Conservation (phyloP, 2,797 vertebrate species). For the Coendou prehensilis region DNA sequence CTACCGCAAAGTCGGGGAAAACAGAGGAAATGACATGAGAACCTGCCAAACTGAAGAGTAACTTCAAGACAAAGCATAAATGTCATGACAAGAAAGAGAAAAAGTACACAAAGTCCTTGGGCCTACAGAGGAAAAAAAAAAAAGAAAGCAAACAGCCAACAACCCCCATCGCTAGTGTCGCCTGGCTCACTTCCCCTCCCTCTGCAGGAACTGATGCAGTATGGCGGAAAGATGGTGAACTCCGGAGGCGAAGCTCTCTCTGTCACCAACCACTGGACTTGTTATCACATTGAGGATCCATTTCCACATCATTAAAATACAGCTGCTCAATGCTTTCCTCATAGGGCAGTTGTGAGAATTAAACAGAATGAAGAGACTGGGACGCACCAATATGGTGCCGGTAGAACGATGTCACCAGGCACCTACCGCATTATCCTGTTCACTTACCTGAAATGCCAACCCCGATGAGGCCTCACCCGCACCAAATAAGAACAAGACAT, state of each 20-base stretch:
- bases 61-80: not conserved
- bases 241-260: not conserved
- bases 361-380: not conserved
- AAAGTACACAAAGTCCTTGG: fast-evolving
- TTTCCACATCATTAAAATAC: fast-evolving
- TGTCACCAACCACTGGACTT: fast-evolving
- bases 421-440: not conserved
- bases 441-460: not conserved
- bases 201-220: not conserved
- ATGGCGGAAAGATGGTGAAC: not conserved
- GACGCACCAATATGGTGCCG: fast-evolving
- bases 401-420: not conserved
- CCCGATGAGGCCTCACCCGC: not conserved
- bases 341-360: fast-evolving
- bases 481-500: not conserved
- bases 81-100: not conserved
- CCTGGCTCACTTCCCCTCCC: fast-evolving
- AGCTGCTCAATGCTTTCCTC: not conserved
- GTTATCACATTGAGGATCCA: not conserved
- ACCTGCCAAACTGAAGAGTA: not conserved
- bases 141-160: not conserved
- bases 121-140: not conserved
- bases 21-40: not conserved
- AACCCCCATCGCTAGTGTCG: not conserved
- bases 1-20: not conserved